Evolutionary conservation across 2,888 invertebrate genomes (phyloP).

Genomic region (Dichetophora obliterata): DNA sequence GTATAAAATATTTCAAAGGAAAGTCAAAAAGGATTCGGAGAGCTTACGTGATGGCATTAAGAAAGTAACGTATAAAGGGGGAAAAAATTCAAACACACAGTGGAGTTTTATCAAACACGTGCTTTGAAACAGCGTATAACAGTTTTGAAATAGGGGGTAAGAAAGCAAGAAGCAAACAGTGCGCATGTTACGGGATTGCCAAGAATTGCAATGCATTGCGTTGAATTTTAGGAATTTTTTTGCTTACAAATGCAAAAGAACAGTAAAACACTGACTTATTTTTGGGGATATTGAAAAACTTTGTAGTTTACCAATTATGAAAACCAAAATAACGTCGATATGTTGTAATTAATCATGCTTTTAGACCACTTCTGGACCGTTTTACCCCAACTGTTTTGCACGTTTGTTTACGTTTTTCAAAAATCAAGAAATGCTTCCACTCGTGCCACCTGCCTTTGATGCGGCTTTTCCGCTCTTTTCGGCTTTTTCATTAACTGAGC

Average conservation of each 20-base stretch:
- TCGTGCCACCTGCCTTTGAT: neutral
- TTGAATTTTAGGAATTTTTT: neutral
- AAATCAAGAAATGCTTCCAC: neutral
- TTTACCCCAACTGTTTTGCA: neutral
- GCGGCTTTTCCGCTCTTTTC: neutral
- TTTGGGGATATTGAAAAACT: neutral
- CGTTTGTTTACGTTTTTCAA: conserved; percentile 36
- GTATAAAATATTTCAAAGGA: neutral
- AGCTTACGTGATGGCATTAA: neutral
- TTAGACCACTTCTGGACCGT: neutral
- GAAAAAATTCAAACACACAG: neutral
- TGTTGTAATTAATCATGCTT: neutral
- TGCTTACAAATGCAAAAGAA: too few relatives aligned
- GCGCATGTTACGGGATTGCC: conserved; percentile 12
- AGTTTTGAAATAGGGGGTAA: conserved; percentile 28
- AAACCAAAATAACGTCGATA: neutral
- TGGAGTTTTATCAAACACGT: conserved; percentile 26
- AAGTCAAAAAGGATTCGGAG: neutral
- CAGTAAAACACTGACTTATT: too few relatives aligned
- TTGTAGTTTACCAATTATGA: neutral
- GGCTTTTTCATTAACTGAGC: neutral
- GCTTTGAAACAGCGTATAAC: conserved; percentile 25
- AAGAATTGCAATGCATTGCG: neutral
- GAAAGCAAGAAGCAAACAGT: neutral
- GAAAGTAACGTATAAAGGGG: neutral